A percentile compares a stretch with the other conserved stretches of the same genome.
These are phyloP conservation scores for Tetrax tetrax DNA, from an alignment of 2,113 vertebrate species.

Conservation along the genomic window DNA sequence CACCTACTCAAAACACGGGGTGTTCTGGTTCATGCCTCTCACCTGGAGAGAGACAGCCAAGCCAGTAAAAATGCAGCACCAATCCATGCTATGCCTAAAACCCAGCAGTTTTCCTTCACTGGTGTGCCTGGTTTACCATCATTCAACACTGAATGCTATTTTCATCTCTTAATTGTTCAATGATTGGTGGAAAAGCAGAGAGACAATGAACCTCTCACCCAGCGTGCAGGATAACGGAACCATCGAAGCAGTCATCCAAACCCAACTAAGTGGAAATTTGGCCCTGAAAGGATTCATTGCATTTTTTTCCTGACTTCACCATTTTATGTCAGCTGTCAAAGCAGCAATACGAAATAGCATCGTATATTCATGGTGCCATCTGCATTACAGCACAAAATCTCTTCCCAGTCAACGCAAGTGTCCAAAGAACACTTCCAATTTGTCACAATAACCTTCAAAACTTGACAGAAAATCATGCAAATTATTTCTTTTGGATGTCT, in stretches of 20 bases:
- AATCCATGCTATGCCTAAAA: not conserved
- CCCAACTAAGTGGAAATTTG: not conserved
- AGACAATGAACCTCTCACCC: not conserved
- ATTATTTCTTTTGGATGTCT: not conserved
- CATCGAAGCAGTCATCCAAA: not conserved
- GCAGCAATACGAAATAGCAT: not conserved
- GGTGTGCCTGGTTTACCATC: not conserved
- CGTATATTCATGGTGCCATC: constrained; percentile 6
- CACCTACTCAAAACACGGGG: fast-evolving
- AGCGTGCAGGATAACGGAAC: not conserved
- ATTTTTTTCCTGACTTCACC: not conserved
- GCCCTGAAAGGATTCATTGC: not conserved
- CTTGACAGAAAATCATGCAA: constrained; percentile 42
- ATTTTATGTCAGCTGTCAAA: constrained; percentile 31
- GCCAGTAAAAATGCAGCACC: not conserved
- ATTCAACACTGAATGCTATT: not conserved
- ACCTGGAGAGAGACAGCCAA: not conserved
- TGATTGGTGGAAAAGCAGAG: not conserved
- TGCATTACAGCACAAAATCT: constrained; percentile 25
- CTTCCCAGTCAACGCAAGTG: constrained; percentile 10
- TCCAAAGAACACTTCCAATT: constrained; percentile 32
- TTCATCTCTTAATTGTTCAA: constrained; percentile 14
- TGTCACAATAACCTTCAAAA: constrained; percentile 57
- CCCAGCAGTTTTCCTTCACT: fast-evolving
- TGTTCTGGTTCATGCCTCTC: not conserved